Conservation (phyloP, 2,113 vertebrate genomes). For the Nibea albiflora region DNA sequence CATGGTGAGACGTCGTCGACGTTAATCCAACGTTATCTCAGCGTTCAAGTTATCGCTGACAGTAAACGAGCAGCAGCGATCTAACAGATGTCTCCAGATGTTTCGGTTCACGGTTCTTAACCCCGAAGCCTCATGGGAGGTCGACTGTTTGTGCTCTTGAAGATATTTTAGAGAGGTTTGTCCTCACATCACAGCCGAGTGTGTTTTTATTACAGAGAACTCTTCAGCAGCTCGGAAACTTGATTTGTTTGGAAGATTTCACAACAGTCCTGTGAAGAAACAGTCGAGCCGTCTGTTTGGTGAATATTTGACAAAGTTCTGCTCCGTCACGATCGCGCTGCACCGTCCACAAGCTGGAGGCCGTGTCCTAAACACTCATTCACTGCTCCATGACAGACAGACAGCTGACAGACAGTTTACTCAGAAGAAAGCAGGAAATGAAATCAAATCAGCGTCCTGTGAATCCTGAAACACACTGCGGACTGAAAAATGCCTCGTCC, state of each 20-base stretch:
- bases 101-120: neutral
- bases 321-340: neutral
- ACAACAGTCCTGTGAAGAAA: no score
- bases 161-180: no score
- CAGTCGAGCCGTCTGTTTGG: no score
- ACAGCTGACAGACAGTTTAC: neutral
- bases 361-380: neutral
- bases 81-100: neutral
- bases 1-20: neutral
- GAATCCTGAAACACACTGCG: no score
- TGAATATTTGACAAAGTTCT: neutral
- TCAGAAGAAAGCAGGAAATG: neutral
- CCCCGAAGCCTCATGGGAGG: neutral
- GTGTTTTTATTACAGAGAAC: neutral
- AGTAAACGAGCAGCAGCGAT: neutral
- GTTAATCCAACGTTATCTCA: no score
- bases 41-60: no score
- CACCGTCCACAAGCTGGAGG: neutral
- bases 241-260: no score
- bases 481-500: no score
- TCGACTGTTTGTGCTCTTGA: neutral
- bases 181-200: neutral
- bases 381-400: neutral
- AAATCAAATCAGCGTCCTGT: no score
- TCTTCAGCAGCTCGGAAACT: no score